Conservation (phyloP, 2,113 vertebrate genomes). For the Cryptomyrus ogoouensis region DNA sequence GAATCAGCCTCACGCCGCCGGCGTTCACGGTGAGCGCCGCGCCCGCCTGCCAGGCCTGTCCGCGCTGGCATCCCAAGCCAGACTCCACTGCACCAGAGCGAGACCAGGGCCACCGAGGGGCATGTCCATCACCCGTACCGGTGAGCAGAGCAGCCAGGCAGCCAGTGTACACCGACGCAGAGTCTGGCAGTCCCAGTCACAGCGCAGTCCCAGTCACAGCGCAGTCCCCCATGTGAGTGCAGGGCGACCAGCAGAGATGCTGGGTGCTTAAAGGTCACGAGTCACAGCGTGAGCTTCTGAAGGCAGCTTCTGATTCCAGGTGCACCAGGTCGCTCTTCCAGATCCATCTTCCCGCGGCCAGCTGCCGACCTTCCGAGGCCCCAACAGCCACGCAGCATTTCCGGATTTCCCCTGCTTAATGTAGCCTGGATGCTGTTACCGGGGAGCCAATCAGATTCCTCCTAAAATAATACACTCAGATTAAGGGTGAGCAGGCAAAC, state of each 20-base stretch:
- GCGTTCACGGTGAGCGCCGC: background rate
- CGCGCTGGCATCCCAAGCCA: background rate
- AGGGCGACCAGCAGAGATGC: background rate
- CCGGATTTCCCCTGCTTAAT: background rate
- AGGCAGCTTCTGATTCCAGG: background rate
- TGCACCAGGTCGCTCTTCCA: background rate
- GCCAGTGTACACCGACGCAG: background rate
- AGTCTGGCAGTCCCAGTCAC: background rate
- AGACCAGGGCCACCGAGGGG: background rate
- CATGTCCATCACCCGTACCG: background rate
- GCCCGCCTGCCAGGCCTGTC: background rate
- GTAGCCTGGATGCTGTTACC: background rate
- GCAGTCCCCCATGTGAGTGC: background rate
- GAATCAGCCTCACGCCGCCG: background rate
- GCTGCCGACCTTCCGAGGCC: background rate
- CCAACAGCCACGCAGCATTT: background rate
- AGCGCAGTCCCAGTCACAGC: too few relatives aligned
- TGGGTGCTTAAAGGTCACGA: background rate
- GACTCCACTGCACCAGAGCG: background rate
- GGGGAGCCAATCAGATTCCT: background rate
- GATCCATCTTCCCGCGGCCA: background rate
- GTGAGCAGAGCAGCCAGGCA: background rate
- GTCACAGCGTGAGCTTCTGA: background rate
- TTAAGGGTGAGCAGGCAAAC: background rate
- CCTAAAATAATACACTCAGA: background rate